Evolutionary conservation across 2,888 invertebrate genomes (phyloP).

Genomic region (Alcis repandata): DNA sequence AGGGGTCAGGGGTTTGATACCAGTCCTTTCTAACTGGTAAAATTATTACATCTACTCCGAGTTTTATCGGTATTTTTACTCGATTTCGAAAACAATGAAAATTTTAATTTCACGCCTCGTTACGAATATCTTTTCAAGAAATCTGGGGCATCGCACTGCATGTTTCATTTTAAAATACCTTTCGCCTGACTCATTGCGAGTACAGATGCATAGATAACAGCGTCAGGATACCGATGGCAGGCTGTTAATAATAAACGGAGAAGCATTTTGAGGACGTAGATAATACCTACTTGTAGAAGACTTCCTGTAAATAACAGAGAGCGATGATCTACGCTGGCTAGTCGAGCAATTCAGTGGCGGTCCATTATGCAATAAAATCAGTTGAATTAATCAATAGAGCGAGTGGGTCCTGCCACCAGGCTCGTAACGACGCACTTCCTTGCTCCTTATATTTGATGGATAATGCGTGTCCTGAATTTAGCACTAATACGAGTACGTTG

Average conservation of each 20-base stretch:
- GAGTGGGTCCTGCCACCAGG: conserved; percentile 66
- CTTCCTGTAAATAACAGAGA: conserved; percentile 38
- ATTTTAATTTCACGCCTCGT: conserved; percentile 14
- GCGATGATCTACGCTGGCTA: conserved; percentile 54
- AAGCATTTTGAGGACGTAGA: conserved; percentile 20
- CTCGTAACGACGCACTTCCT: conserved; percentile 49
- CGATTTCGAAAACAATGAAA: background rate
- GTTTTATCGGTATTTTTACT: background rate
- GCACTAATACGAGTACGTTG: conserved; percentile 43
- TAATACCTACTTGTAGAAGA: conserved; percentile 18
- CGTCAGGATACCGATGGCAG: conserved; percentile 20
- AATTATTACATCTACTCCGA: conserved; percentile 2
- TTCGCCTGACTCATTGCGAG: conserved; percentile 25
- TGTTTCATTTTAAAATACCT: conserved; percentile 34
- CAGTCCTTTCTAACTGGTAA: conserved; percentile 51
- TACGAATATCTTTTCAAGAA: conserved; percentile 21
- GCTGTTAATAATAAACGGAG: conserved; percentile 16
- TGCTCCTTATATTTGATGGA: conserved; percentile 40
- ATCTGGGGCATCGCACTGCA: conserved; percentile 32
- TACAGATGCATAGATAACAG: conserved; percentile 34
- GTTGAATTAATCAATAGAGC: conserved; percentile 84
- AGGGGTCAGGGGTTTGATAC: conserved; percentile 72
- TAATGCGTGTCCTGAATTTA: conserved; percentile 45
- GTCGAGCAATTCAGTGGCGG: conserved; percentile 57
- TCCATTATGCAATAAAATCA: conserved; percentile 82